These are phyloP conservation scores for Liodrosophila aerea DNA, from an alignment of 2,888 invertebrate species.

Conservation along the genomic window DNA sequence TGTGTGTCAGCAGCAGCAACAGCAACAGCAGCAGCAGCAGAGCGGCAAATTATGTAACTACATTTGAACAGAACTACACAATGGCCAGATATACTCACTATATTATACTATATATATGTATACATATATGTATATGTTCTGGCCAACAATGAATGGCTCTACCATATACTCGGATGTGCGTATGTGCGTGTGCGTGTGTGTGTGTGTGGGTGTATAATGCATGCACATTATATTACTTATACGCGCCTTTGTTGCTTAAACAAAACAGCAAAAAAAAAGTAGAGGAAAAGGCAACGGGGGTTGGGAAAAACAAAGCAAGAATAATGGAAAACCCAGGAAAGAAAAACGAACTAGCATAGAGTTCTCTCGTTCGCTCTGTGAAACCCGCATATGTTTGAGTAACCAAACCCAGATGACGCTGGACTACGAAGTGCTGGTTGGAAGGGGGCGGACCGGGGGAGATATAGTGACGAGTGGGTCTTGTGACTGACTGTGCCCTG, in stretches of 20 bases:
- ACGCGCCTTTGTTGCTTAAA: slow-evolving; percentile 56
- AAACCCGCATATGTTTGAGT: slow-evolving; percentile 56
- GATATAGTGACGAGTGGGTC: neutral
- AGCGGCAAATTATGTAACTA: slow-evolving; percentile 73
- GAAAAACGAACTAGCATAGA: slow-evolving; percentile 4
- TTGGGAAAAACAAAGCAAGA: slow-evolving; percentile 25
- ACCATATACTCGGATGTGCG: neutral
- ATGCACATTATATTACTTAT: slow-evolving; percentile 59
- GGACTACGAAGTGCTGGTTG: neutral
- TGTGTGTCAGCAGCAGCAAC: slow-evolving; percentile 62
- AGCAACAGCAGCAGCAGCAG: slow-evolving; percentile 54
- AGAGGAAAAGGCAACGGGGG: slow-evolving; percentile 1
- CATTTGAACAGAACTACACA: slow-evolving; percentile 64
- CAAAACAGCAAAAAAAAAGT: slow-evolving; percentile 35
- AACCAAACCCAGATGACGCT: slow-evolving; percentile 18
- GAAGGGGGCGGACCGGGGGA: neutral
- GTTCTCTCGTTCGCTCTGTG: slow-evolving; percentile 23
- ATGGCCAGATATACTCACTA: neutral
- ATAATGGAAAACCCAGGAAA: slow-evolving; percentile 7
- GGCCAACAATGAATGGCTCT: neutral
- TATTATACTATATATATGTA: neutral
- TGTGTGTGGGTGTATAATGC: slow-evolving; percentile 34
- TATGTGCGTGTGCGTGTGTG: neutral
- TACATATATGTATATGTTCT: slow-evolving; percentile 8
- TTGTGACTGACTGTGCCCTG: slow-evolving; percentile 29